These are phyloP conservation scores for Operophtera brumata DNA, from an alignment of 2,888 invertebrate species.

Conservation along the genomic window DNA sequence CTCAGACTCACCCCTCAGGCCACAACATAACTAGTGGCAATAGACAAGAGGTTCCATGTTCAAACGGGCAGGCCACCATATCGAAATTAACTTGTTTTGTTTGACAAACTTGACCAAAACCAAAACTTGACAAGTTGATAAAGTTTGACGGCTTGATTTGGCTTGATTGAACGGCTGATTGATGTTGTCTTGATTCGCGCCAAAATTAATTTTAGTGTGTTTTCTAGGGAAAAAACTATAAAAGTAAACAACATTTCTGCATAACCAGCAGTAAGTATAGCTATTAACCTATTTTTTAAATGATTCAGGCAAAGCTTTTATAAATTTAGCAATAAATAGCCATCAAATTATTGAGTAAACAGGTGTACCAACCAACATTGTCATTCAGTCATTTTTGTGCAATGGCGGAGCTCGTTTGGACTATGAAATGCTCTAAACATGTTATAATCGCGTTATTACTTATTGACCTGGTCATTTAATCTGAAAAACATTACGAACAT, in stretches of 20 bases:
- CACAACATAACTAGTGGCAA: no score
- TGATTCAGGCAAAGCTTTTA: background rate
- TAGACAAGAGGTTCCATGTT: no score
- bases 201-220: constrained; percentile 30
- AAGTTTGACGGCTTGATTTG: background rate
- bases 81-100: no score
- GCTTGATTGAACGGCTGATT: background rate
- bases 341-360: background rate
- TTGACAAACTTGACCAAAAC: background rate
- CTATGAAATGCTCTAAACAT: constrained; percentile 6
- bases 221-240: background rate
- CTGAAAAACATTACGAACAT: background rate
- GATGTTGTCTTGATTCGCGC: constrained; percentile 36
- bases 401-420: constrained; percentile 28
- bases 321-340: background rate
- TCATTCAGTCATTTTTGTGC: constrained; percentile 14
- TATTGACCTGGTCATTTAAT: background rate
- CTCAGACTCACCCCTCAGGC: no score
- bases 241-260: background rate
- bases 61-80: no score
- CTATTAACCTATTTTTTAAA: background rate
- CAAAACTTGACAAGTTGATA: background rate
- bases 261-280: constrained; percentile 12
- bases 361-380: constrained; percentile 37
- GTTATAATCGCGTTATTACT: background rate